Percentiles rank a stretch among this genome's conserved stretches.
phyloP scores from a whole-genome alignment of 2,797 vertebrate species.

The Pygocentrus nattereri region DNA sequence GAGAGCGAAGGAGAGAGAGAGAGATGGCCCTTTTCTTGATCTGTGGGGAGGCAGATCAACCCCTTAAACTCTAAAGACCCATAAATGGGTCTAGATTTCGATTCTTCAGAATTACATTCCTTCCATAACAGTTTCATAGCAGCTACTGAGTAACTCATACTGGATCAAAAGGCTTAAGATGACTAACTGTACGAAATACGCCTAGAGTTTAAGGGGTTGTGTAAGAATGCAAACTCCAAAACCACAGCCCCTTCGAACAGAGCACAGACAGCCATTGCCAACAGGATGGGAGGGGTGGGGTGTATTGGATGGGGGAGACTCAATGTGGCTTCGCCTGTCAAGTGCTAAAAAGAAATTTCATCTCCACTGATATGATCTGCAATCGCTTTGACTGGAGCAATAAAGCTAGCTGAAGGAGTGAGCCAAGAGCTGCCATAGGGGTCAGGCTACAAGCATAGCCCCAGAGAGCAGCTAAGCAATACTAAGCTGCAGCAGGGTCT shows the following conservation, averaged over 20 bases:
- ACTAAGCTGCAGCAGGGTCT: conserved; percentile 44
- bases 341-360: conserved; percentile 55
- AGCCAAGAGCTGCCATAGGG: conserved; percentile 30
- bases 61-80: conserved; percentile 1
- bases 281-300: conserved; percentile 12
- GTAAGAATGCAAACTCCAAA: conserved; percentile 63
- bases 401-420: conserved; percentile 43
- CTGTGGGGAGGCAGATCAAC: conserved; percentile 74
- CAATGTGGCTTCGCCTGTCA: conserved; percentile 46
- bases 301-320: conserved; percentile 33
- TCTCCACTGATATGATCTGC: conserved; percentile 48
- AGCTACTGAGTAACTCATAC: not conserved
- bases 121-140: not conserved
- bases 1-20: not conserved
- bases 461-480: conserved; percentile 39
- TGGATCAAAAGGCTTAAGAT: not conserved
- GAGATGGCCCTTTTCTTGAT: conserved; percentile 48
- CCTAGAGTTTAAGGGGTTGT: conserved; percentile 13
- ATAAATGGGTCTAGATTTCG: not conserved
- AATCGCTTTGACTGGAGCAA: conserved; percentile 43
- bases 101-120: not conserved
- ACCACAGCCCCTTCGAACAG: conserved; percentile 68
- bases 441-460: conserved; percentile 37
- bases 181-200: not conserved
- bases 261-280: conserved; percentile 68